Evolutionary conservation across 2,113 vertebrate genomes (phyloP), one percentile per base, ranked within the genome.

Genomic region (Otis tarda): DNA sequence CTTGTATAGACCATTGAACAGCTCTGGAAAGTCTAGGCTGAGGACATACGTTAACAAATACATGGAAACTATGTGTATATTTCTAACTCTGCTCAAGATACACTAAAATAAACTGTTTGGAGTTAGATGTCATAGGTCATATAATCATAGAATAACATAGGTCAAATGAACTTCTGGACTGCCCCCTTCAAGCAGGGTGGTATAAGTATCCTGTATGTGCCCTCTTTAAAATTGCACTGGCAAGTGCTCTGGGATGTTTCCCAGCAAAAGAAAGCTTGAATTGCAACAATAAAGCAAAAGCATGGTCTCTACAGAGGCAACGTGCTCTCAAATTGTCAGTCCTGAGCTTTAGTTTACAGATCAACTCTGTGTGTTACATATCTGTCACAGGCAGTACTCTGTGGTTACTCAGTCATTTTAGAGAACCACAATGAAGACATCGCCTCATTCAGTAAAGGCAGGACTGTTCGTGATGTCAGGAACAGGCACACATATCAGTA

Each of bases 381-480:
- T 41, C 39, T 41, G 27, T 49, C 0, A 3, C 37, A 79, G 70
- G 9, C 11, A 56, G 27, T 13, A 28, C 23, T 33, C 23, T 6
- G 4, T 27, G 50, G 13, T 59, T 57, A 53, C 11, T 50, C 52
- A 57, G 3, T 1, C 24, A 33, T 20, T 89, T 50, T 37, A 35
- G 27, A 73, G 77, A 83, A 45, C 5, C 6, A 23, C 24, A 33
- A 4, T 20, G 10, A 61, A 63, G 41, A 15, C 7, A 43, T 9
- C 9, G 7, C 4, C 22, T 45, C 35, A n/a, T 49, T 78, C 70
- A 52, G 6, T 30, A 71, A 79, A 78, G 37, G 10, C 12, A 73
- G 31, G 21, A 33, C 4, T 41, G 39, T 30, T 28, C 0, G 0
- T 59, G 33, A 19, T 43, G n/a, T 24, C 25, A 59, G 21, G 18